Conservation (phyloP, 2,797 vertebrate genomes). For the Pristis pectinata region DNA sequence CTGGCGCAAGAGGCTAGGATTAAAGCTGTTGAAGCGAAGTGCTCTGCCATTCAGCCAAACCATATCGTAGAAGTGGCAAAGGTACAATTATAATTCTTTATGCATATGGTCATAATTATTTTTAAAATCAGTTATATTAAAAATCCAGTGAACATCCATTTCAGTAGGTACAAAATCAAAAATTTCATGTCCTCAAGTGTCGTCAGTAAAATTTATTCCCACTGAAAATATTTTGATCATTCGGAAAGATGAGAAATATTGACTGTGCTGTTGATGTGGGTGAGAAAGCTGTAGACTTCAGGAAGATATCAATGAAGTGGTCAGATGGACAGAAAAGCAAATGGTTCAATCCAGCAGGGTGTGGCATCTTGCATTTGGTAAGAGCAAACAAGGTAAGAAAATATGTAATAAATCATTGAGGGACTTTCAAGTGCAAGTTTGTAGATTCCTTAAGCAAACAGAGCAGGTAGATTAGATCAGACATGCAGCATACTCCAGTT, state of each 20-base stretch:
- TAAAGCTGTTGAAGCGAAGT: constrained; percentile 73
- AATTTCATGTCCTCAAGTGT: background rate
- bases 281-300: no score
- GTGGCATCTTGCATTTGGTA: no score
- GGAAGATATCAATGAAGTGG: no score
- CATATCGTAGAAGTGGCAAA: constrained; percentile 70
- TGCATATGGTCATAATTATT: background rate
- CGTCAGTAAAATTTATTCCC: background rate
- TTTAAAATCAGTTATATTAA: background rate
- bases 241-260: background rate
- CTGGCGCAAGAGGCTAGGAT: constrained; percentile 75
- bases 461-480: no score
- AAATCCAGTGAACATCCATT: constrained; percentile 41
- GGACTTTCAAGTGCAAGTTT: no score
- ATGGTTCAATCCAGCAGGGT: no score
- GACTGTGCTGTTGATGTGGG: no score
- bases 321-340: no score
- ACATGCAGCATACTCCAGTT: no score
- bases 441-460: no score
- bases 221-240: background rate
- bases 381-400: no score
- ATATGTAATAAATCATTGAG: no score
- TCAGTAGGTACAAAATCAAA: background rate
- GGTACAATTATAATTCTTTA: constrained; percentile 48
- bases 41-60: constrained; percentile 64